Percentiles rank a stretch among this genome's conserved stretches.
These are phyloP conservation scores for Empidonax alnorum DNA, from an alignment of 2,113 vertebrate species.

Conservation along the genomic window DNA sequence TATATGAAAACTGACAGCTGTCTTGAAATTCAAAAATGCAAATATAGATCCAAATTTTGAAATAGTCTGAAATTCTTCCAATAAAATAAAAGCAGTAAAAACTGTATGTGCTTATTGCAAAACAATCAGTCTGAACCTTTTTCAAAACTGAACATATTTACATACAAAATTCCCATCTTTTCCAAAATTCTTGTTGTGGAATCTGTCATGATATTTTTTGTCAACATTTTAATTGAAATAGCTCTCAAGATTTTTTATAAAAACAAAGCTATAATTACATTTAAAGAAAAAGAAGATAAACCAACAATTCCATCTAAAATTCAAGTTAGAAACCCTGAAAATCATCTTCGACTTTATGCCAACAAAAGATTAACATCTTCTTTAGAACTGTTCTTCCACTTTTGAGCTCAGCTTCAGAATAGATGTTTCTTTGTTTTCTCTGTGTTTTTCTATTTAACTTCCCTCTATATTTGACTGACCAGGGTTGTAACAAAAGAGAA, in stretches of 20 bases:
- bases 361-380: not conserved
- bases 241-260: not conserved
- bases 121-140: constrained; percentile 10
- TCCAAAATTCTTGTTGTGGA: constrained; percentile 6
- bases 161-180: not conserved
- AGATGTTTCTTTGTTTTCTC: not conserved
- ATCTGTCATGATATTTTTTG: not conserved
- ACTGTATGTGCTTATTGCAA: not conserved
- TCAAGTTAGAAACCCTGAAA: not conserved
- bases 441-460: not conserved
- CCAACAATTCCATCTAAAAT: not conserved
- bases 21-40: constrained; percentile 10
- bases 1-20: constrained; percentile 35
- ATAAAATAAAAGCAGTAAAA: constrained; percentile 19
- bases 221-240: not conserved
- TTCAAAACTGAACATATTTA: not conserved
- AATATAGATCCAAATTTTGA: constrained; percentile 30
- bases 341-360: not conserved
- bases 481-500: not conserved
- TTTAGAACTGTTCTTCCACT: not conserved
- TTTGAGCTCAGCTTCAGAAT: not conserved
- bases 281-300: not conserved
- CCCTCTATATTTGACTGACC: not conserved
- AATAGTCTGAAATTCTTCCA: constrained; percentile 28
- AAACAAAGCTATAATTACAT: not conserved